Percentiles rank a stretch among this genome's conserved stretches.
These are phyloP conservation scores for Osmerus mordax DNA, from an alignment of 2,113 vertebrate species.

Conservation along the genomic window DNA sequence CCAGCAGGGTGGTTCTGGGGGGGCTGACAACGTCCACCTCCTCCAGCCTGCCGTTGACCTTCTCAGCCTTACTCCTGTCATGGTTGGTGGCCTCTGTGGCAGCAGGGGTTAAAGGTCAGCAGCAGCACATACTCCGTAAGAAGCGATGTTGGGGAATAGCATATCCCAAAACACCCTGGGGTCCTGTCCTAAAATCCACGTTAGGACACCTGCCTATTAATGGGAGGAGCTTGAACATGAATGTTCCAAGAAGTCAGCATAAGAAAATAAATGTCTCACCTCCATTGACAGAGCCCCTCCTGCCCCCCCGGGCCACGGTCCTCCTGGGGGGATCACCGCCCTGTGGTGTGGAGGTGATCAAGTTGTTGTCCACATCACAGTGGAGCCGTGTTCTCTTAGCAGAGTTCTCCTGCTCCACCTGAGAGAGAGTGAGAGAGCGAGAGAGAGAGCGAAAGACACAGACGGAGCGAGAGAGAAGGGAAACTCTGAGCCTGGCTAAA, in stretches of 20 bases:
- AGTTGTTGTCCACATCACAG: conserved; percentile 86
- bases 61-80: conserved; percentile 86
- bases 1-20: conserved; percentile 89
- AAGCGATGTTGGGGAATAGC: neutral
- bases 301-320: conserved; percentile 77
- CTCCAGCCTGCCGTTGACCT: conserved; percentile 90
- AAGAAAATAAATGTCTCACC: conserved; percentile 59
- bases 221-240: neutral
- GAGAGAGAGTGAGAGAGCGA: conserved; percentile 29
- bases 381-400: conserved; percentile 86
- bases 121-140: neutral
- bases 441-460: too few relatives aligned
- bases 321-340: conserved; percentile 77
- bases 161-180: neutral
- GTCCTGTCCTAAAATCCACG: neutral
- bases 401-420: conserved; percentile 90
- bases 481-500: conserved; percentile 63
- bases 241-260: neutral
- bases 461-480: too few relatives aligned
- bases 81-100: conserved; percentile 84
- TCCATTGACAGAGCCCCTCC: conserved; percentile 88
- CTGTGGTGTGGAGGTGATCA: conserved; percentile 90
- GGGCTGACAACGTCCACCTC: conserved; percentile 81
- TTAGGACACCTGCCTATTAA: neutral
- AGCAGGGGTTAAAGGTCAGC: conserved; percentile 29